Evolutionary conservation across 1,140 invertebrate species (phyloP).

Genomic region (Heliconius congener): DNA sequence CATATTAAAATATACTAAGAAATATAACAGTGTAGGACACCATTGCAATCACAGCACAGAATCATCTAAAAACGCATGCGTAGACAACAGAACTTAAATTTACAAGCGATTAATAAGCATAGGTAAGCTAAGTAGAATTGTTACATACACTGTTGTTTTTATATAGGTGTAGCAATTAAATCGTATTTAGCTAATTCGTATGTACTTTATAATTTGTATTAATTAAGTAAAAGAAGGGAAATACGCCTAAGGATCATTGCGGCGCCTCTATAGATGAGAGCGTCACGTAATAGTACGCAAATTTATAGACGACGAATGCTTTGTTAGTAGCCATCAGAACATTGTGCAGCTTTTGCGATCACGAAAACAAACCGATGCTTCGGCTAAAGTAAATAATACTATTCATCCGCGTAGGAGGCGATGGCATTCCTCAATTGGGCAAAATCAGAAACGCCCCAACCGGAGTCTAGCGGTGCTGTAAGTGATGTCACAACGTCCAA

Average conservation of each 20-base stretch:
- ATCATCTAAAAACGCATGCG: conserved; percentile 48
- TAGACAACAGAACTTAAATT: conserved; percentile 32
- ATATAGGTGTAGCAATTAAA: conserved; percentile 18
- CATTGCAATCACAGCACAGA: conserved; percentile 48
- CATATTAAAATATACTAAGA: conserved; percentile 28
- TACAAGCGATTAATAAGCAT: conserved; percentile 22
- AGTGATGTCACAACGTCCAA: conserved; percentile 72
- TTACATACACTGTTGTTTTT: conserved; percentile 29
- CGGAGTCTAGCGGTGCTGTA: conserved; percentile 77
- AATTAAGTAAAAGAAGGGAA: not conserved
- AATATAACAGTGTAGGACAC: conserved; percentile 53
- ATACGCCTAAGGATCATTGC: not conserved
- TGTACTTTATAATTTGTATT: not conserved
- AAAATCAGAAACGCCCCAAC: conserved; percentile 69
- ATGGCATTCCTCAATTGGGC: conserved; percentile 75
- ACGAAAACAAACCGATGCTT: conserved; percentile 53
- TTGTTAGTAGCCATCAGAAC: conserved; percentile 43
- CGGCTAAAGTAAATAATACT: conserved; percentile 59
- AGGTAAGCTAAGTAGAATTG: conserved; percentile 29
- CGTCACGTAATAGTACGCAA: not conserved
- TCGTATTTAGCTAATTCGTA: conserved; percentile 25
- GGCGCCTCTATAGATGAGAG: not conserved
- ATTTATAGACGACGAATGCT: conserved; percentile 9
- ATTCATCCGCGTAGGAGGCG: conserved; percentile 75
- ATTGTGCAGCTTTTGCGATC: conserved; percentile 47